Conservation (phyloP, 2,888 invertebrate species). For the Xestoiulus laeticollis region DNA sequence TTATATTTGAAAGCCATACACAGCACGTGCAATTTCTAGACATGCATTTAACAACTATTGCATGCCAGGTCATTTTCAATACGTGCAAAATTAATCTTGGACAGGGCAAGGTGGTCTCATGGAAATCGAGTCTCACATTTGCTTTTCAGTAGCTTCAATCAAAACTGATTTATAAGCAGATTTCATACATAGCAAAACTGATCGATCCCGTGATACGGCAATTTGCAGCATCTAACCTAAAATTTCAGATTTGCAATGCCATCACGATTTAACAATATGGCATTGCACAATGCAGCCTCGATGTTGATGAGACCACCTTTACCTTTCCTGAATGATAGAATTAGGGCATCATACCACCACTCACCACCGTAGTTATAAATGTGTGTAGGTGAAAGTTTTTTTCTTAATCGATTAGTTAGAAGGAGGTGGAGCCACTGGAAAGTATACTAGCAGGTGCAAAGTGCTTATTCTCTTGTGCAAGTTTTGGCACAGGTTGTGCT, state of each 20-base stretch:
- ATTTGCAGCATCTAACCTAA: too few species aligned
- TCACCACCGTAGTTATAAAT: constrained; percentile 10
- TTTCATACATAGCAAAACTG: too few species aligned
- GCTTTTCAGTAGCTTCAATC: too few species aligned
- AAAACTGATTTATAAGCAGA: too few species aligned
- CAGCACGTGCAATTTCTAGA: neutral
- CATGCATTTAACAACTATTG: neutral
- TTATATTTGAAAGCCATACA: neutral
- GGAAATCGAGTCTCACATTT: too few species aligned
- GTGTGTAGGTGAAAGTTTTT: neutral
- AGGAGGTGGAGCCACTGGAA: constrained; percentile 15
- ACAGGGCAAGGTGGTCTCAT: neutral
- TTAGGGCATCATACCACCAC: constrained; percentile 14
- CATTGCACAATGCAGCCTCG: neutral
- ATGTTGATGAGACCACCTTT: neutral
- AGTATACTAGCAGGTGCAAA: constrained; percentile 23
- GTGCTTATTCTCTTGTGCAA: constrained; percentile 22
- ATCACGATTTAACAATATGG: neutral
- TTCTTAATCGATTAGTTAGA: constrained; percentile 34
- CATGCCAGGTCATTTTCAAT: neutral
- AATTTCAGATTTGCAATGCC: too few species aligned
- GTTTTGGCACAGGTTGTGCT: constrained; percentile 34
- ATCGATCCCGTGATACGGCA: too few species aligned
- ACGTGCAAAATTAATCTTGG: neutral
- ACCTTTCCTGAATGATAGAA: neutral